Percentiles rank a stretch among this genome's conserved stretches.
These are phyloP conservation scores for Phodopus roborovskii DNA, from an alignment of 2,113 vertebrate species.

Conservation along the genomic window DNA sequence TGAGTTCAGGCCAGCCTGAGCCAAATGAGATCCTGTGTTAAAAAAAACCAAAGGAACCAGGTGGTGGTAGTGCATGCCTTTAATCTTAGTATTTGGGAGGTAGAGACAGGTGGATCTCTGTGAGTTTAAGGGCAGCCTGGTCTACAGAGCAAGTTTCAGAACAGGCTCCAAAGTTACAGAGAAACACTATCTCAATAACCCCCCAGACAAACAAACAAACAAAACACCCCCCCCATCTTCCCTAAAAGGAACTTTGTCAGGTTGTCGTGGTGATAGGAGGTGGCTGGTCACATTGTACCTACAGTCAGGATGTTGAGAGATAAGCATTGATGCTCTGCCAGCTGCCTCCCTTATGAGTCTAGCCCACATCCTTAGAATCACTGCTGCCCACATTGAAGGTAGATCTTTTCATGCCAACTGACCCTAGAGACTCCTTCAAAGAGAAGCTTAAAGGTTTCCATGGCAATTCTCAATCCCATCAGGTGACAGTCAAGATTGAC, in stretches of 20 bases:
- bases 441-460: neutral
- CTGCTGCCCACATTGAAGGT: neutral
- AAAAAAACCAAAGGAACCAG: neutral
- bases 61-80: too few relatives aligned
- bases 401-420: neutral
- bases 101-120: too few relatives aligned
- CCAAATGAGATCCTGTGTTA: neutral
- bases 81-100: too few relatives aligned
- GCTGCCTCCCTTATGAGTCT: neutral
- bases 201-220: neutral
- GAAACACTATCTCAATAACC: too few relatives aligned
- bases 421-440: neutral
- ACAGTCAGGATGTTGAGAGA: neutral
- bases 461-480: neutral
- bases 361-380: neutral
- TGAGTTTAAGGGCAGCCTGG: too few relatives aligned
- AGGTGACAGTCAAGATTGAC: neutral
- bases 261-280: neutral
- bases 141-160: too few relatives aligned
- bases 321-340: neutral
- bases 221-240: neutral
- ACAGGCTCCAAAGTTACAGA: too few relatives aligned
- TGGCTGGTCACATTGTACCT: neutral
- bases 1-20: neutral
- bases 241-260: neutral